A percentile compares a stretch with the other conserved stretches of the same genome.
phyloP scores from a whole-genome alignment of 2,888 invertebrate genomes.

The Thera britannica region DNA sequence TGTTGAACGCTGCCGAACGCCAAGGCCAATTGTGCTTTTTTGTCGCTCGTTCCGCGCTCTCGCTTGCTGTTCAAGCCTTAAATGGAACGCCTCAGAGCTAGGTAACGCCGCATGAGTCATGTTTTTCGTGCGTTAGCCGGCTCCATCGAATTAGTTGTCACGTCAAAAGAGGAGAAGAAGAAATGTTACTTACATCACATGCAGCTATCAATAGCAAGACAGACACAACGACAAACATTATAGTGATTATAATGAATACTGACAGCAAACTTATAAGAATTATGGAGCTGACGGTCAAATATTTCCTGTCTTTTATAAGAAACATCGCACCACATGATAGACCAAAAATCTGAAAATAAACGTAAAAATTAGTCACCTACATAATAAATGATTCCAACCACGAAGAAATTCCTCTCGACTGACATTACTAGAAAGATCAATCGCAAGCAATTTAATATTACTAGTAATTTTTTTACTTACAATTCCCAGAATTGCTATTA shows the following conservation, averaged over 20 bases:
- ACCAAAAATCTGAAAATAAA: slow-evolving; percentile 16
- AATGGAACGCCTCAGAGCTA: too few relatives aligned
- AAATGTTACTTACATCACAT: slow-evolving; percentile 14
- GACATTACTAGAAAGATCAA: too few relatives aligned
- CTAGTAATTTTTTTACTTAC: slow-evolving; percentile 9
- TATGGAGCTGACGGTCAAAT: slow-evolving; percentile 11
- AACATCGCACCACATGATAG: slow-evolving; percentile 22
- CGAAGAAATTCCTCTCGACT: too few relatives aligned
- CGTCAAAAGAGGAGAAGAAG: background rate
- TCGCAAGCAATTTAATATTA: too few relatives aligned
- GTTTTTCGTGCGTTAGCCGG: too few relatives aligned
- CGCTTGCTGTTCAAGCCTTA: too few relatives aligned
- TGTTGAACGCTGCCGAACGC: too few relatives aligned
- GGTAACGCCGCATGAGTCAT: too few relatives aligned
- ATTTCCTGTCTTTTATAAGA: slow-evolving; percentile 22
- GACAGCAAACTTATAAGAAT: slow-evolving; percentile 20
- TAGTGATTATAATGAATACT: slow-evolving; percentile 8
- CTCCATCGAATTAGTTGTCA: too few relatives aligned
- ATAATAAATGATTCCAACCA: too few relatives aligned
- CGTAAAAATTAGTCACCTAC: background rate
- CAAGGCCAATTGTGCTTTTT: too few relatives aligned
- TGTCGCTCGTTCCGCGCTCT: too few relatives aligned
- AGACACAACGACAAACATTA: slow-evolving; percentile 14
- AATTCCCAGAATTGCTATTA: slow-evolving; percentile 25
- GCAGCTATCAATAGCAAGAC: slow-evolving; percentile 9